Conservation (phyloP, 2,113 vertebrate genomes). For the Plecturocebus donacophilus region DNA sequence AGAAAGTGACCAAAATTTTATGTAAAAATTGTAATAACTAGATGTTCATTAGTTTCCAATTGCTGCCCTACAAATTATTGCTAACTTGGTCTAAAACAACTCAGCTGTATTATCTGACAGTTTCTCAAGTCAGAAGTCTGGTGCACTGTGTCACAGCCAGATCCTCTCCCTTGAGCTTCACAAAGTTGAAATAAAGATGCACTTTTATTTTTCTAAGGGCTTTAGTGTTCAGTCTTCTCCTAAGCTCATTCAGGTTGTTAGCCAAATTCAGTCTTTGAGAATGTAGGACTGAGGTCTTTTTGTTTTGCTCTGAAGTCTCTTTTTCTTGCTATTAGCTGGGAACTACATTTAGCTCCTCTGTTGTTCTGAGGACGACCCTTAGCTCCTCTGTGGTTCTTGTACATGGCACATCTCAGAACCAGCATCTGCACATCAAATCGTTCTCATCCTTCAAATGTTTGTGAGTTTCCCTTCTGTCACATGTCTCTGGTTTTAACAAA, state of each 20-base stretch:
- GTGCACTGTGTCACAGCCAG: neutral
- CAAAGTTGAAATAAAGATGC: neutral
- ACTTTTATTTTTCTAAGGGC: neutral
- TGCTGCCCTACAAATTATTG: neutral
- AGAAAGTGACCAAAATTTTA: neutral
- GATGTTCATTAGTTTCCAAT: neutral
- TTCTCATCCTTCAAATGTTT: neutral
- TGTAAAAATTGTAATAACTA: neutral
- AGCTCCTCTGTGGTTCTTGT: neutral
- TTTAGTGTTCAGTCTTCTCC: neutral
- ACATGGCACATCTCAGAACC: neutral
- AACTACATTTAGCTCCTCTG: neutral
- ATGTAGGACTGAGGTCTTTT: neutral
- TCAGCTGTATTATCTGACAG: neutral
- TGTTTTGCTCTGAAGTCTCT: neutral
- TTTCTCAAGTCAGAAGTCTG: neutral
- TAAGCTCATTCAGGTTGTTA: neutral
- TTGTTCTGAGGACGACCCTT: neutral
- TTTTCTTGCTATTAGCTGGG: neutral
- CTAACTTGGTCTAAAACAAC: neutral
- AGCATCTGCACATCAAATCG: neutral
- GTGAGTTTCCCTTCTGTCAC: neutral
- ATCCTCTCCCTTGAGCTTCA: neutral
- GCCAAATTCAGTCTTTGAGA: neutral
- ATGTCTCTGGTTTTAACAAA: neutral